Conservation (phyloP, 2,797 vertebrate genomes). For the Cygnus olor region DNA sequence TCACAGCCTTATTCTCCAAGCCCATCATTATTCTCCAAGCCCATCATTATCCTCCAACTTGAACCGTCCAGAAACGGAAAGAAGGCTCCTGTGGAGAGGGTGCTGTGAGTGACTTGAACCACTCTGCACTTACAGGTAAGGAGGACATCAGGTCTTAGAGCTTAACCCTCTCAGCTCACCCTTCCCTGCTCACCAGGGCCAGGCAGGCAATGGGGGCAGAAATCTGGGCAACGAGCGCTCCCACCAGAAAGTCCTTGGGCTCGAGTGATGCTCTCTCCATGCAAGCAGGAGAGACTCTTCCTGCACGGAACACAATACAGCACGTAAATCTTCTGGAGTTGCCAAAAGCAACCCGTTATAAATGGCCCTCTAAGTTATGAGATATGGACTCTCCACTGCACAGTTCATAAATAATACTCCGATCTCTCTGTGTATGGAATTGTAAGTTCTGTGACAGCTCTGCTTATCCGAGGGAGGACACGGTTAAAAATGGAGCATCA, state of each 20-base stretch:
- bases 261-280: not conserved
- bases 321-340: conserved; percentile 10
- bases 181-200: not conserved
- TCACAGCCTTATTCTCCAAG: not conserved
- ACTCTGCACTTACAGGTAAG: not conserved
- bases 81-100: not conserved
- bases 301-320: not conserved
- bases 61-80: not conserved
- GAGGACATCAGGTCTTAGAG: not conserved
- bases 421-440: not conserved
- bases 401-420: conserved; percentile 47
- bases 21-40: not conserved
- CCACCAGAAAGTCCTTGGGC: not conserved
- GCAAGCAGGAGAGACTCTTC: not conserved
- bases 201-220: not conserved
- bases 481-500: conserved; percentile 25
- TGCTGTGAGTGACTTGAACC: not conserved
- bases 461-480: not conserved
- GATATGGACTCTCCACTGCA: not conserved
- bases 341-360: conserved; percentile 44
- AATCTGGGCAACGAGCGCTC: not conserved
- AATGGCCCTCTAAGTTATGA: conserved; percentile 34
- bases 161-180: not conserved
- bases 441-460: not conserved
- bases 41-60: not conserved